Evolutionary conservation across 2,113 vertebrate species (phyloP).

Genomic region (Pseudonaja textilis): DNA sequence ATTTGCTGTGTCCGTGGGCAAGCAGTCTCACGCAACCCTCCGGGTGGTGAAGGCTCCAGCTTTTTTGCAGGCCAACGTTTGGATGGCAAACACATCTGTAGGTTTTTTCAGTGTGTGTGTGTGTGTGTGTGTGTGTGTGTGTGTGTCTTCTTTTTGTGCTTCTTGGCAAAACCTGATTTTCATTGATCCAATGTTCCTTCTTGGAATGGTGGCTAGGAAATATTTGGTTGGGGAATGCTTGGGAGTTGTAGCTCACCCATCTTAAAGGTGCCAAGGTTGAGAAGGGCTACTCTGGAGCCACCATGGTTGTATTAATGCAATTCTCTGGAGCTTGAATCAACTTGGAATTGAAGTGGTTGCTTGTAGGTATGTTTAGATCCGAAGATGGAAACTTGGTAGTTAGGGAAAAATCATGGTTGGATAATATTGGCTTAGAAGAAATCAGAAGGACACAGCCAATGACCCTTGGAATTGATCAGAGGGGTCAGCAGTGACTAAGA

Average conservation of each 20-base stretch:
- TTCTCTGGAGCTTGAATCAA: background rate
- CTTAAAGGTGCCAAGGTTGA: background rate
- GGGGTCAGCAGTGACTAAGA: background rate
- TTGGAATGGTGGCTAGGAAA: background rate
- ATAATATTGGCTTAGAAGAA: background rate
- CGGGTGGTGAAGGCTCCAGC: background rate
- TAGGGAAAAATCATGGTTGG: background rate
- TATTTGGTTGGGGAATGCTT: background rate
- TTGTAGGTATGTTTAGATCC: background rate
- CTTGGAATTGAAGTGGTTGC: background rate
- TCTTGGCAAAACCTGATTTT: background rate
- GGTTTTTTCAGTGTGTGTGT: background rate
- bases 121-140: too few relatives aligned
- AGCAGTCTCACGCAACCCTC: background rate
- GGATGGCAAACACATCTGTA: constrained; percentile 44
- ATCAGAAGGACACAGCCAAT: background rate
- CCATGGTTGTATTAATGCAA: background rate
- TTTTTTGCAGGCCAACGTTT: background rate
- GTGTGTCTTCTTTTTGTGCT: constrained; percentile 12
- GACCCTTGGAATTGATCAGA: background rate
- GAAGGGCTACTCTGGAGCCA: background rate
- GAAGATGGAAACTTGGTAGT: background rate
- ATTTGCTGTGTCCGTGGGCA: background rate
- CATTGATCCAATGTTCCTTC: background rate
- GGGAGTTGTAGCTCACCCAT: background rate